Evolutionary conservation across 2,797 vertebrate genomes (phyloP), one percentile per base, ranked within the genome.

Genomic region (Anas capensis): DNA sequence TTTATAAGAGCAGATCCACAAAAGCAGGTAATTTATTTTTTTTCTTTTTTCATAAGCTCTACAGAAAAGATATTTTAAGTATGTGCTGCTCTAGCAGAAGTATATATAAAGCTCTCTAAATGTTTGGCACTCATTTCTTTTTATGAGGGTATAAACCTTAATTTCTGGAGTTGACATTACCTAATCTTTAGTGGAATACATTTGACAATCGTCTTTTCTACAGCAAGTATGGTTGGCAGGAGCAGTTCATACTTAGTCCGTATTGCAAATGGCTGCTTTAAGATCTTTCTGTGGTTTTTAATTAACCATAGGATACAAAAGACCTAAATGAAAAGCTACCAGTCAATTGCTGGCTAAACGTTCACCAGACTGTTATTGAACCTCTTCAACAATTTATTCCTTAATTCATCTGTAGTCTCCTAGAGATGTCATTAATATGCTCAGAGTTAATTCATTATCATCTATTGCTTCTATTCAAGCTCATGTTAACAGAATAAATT

Each of bases 401-500:
- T 82, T 84, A 97, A 93, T 90, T 90, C 89, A 86, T 86, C 92
- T 85, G 89, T 75, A 92, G 93, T 95, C 65, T 82, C 82, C 82
- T 73, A 71, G 83, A 96, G 93, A 97, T 95, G 94, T 60, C 96
- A 96, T 97, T 97, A 97, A 93, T 94, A 96, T 88, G 69, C 95
- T 92, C 88, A 77, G 83, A 93, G 69, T 94, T 97, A 95, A 97
- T 97, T 97, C 90, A 96, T 94, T 97, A 97, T 88, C 95, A 83
- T 93, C 75, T 83, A 65, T 86, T 97, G 91, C 91, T 97, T 97
- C 88, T 82, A 95, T 92, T 97, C 93, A 93, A 72, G 75, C 66
- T 92, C 92, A 90, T 92, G 88, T 95, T 96, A 96, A 95, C 95
- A 97, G 96, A 97, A 97, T 96, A 95, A 96, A 98, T 96, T 96